phyloP scores from a whole-genome alignment of 2,797 vertebrate species.

The Mormyrus hasselquistii region DNA sequence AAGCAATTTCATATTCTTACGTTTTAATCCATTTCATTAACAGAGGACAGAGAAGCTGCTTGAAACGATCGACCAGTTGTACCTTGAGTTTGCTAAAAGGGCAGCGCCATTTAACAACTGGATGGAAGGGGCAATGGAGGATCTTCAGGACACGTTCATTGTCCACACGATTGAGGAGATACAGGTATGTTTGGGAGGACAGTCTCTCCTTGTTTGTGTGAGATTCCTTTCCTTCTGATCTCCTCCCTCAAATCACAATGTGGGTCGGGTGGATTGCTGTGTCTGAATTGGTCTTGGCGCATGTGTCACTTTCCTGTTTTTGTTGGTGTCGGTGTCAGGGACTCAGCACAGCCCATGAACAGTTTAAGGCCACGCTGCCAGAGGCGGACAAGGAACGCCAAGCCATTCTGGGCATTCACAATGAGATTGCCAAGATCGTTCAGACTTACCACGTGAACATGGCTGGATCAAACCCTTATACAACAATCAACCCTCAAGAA shows the following conservation, averaged over 20 bases:
- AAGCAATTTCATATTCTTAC: background rate
- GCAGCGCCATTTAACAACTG: slow-evolving; percentile 98
- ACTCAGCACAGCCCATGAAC: slow-evolving; percentile 89
- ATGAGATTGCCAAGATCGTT: slow-evolving; percentile 93
- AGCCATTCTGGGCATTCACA: slow-evolving; percentile 94
- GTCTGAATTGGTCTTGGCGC: background rate
- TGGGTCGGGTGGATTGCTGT: background rate
- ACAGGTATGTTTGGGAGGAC: slow-evolving; percentile 62
- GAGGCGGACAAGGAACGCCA: slow-evolving; percentile 92
- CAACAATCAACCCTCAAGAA: slow-evolving; percentile 88
- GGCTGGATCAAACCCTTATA: slow-evolving; percentile 90
- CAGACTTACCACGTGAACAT: slow-evolving; percentile 98
- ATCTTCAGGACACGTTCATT: slow-evolving; percentile 95
- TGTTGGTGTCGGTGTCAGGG: slow-evolving; percentile 58
- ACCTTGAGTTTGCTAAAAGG: slow-evolving; percentile 93
- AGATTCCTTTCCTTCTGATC: background rate
- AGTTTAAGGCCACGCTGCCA: slow-evolving; percentile 94
- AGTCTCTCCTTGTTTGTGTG: background rate
- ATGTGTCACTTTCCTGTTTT: slow-evolving; percentile 12
- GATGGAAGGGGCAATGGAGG: slow-evolving; percentile 99
- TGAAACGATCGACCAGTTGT: slow-evolving; percentile 94
- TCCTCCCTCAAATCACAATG: background rate
- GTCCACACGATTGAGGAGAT: slow-evolving; percentile 98
- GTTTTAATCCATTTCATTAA: background rate
- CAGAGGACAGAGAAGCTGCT: slow-evolving; percentile 94